These are phyloP conservation scores for Pocillopora meandrina DNA, from an alignment of 92 coral and sea anemone genomes.

Conservation along the genomic window DNA sequence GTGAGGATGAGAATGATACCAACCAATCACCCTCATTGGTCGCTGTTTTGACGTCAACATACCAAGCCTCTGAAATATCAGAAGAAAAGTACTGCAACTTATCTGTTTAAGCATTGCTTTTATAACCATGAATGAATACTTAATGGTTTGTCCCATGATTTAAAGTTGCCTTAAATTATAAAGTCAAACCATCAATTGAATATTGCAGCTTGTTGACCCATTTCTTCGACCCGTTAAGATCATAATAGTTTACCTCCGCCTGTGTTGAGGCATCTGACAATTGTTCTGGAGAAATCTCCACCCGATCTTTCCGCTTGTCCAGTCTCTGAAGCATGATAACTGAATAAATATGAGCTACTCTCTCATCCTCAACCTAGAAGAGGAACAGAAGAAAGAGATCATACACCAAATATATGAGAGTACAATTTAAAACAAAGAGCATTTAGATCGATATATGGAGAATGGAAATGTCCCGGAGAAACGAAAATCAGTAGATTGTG, in stretches of 20 bases:
- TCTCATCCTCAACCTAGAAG: slow-evolving; percentile 78
- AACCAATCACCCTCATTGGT: slow-evolving; percentile 98
- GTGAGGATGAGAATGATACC: slow-evolving; percentile 99
- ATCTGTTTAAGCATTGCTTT: no score
- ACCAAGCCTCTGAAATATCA: slow-evolving; percentile 69
- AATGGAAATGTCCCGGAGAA: background rate
- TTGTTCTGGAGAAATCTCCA: slow-evolving; percentile 98
- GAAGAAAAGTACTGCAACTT: background rate
- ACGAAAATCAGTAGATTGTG: background rate
- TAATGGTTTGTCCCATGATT: no score
- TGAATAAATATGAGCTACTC: slow-evolving; percentile 86
- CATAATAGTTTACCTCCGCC: slow-evolving; percentile 81
- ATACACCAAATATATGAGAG: no score
- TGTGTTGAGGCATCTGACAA: slow-evolving; percentile 96
- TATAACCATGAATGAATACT: no score
- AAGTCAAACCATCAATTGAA: no score
- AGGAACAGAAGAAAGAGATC: no score
- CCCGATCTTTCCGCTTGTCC: slow-evolving; percentile 97
- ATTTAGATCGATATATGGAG: no score
- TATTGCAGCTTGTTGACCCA: background rate
- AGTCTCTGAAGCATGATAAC: slow-evolving; percentile 96
- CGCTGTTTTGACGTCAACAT: slow-evolving; percentile 73
- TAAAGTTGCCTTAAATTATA: no score
- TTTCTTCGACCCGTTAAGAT: background rate
- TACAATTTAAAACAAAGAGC: no score